Evolutionary conservation across 2,113 vertebrate genomes (phyloP).

Genomic region (Microcebus ravelobensis): DNA sequence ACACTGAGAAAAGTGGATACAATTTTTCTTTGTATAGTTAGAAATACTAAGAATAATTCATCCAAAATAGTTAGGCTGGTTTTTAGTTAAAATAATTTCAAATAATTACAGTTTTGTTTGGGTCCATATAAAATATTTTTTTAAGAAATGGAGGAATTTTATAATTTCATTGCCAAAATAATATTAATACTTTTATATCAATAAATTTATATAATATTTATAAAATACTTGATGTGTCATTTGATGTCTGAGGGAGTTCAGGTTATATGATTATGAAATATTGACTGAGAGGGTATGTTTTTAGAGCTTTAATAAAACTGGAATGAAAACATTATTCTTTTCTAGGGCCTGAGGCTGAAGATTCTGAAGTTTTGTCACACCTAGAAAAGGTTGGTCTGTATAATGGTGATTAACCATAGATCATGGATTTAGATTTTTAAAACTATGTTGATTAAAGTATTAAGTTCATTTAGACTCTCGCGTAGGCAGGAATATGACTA

Average conservation of each 20-base stretch:
- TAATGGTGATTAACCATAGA: slow-evolving; percentile 4
- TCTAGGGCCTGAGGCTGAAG: slow-evolving; percentile 68
- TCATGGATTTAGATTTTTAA: slow-evolving; percentile 35
- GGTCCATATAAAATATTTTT: not conserved
- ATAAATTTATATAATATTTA: not conserved
- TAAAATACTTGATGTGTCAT: not conserved
- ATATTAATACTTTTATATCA: not conserved
- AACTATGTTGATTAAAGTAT: not conserved
- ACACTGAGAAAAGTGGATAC: not conserved
- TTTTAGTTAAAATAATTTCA: slow-evolving; percentile 50
- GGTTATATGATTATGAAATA: slow-evolving; percentile 40
- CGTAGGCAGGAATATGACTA: not conserved
- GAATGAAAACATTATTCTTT: slow-evolving; percentile 61
- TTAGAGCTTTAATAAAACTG: slow-evolving; percentile 36
- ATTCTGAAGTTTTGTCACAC: slow-evolving; percentile 67
- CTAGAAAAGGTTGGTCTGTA: slow-evolving; percentile 79
- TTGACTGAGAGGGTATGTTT: not conserved
- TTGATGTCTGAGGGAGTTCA: not conserved
- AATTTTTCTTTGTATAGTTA: slow-evolving; percentile 19
- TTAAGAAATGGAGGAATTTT: slow-evolving; percentile 28
- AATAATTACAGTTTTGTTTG: slow-evolving; percentile 18
- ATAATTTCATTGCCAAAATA: slow-evolving; percentile 21
- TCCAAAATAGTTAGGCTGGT: not conserved
- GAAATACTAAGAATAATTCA: slow-evolving; percentile 10
- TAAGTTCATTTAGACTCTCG: not conserved